Evolutionary conservation across 2,113 vertebrate genomes (phyloP).

Genomic region (Myotis yumanensis): DNA sequence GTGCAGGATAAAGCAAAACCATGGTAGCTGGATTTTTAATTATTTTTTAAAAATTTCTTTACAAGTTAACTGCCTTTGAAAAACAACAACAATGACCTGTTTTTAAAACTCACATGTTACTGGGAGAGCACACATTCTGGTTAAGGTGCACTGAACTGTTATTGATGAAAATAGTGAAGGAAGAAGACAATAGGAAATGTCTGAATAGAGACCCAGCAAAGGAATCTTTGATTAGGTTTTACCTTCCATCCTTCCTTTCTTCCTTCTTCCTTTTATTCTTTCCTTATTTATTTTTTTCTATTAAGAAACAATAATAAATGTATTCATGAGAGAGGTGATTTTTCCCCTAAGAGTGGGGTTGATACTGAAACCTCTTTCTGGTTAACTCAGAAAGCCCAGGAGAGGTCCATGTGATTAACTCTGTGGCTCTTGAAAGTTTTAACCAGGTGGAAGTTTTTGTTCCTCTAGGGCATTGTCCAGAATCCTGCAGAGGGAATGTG

Average conservation of each 20-base stretch:
- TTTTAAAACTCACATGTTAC: background rate
- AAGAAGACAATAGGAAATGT: background rate
- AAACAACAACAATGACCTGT: background rate
- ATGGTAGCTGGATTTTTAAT: conserved; percentile 8
- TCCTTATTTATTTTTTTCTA: background rate
- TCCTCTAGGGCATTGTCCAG: background rate
- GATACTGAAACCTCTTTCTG: background rate
- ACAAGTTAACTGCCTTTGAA: conserved; percentile 32
- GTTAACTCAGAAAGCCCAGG: background rate
- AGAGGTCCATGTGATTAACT: background rate
- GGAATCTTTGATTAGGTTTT: background rate
- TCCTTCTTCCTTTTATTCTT: background rate
- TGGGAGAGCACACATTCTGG: background rate
- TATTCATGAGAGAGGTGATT: background rate
- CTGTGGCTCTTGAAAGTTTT: background rate
- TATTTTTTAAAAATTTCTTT: background rate
- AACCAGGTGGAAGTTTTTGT: background rate
- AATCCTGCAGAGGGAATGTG: background rate
- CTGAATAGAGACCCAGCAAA: background rate
- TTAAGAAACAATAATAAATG: background rate
- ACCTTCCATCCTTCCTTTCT: background rate
- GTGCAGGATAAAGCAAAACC: background rate
- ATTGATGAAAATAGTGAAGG: background rate
- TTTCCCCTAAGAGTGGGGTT: background rate
- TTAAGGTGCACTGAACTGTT: background rate